Evolutionary conservation across 2,888 invertebrate genomes (phyloP).

Genomic region (Heliconius aoede): DNA sequence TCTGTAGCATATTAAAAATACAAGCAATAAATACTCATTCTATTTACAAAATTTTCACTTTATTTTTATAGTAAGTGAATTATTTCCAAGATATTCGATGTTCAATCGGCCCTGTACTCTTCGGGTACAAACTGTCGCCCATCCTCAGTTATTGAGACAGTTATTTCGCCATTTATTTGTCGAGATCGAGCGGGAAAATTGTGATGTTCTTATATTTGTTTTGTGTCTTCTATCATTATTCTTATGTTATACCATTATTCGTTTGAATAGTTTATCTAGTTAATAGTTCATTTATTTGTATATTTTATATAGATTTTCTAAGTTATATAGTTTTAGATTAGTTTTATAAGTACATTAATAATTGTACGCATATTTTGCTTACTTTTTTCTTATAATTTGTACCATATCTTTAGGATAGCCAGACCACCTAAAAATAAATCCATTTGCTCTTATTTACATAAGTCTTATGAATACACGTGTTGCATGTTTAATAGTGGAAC

Average conservation of each 20-base stretch:
- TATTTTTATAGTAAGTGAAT: background rate
- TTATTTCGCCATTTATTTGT: conserved; percentile 61
- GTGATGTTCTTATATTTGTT: conserved; percentile 31
- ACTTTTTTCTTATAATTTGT: too few species aligned
- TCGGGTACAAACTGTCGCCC: conserved; percentile 51
- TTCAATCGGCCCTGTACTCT: background rate
- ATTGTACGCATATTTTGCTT: too few species aligned
- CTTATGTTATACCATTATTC: conserved; percentile 17
- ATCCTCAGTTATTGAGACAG: conserved; percentile 56
- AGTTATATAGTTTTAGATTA: too few species aligned
- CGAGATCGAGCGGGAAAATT: conserved; percentile 30
- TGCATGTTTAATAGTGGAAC: too few species aligned
- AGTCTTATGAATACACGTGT: too few species aligned
- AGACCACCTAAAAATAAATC: too few species aligned
- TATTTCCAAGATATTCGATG: background rate
- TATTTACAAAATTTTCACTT: background rate
- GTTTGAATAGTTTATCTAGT: background rate
- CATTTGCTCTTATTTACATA: too few species aligned
- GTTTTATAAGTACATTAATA: too few species aligned
- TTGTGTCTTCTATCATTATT: conserved; percentile 8
- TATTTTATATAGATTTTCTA: background rate
- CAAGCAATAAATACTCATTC: background rate
- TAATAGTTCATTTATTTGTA: background rate
- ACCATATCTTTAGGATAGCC: too few species aligned
- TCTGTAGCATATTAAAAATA: background rate